These are phyloP conservation scores for Colaptes auratus DNA, from an alignment of 2,113 vertebrate genomes.

Conservation along the genomic window DNA sequence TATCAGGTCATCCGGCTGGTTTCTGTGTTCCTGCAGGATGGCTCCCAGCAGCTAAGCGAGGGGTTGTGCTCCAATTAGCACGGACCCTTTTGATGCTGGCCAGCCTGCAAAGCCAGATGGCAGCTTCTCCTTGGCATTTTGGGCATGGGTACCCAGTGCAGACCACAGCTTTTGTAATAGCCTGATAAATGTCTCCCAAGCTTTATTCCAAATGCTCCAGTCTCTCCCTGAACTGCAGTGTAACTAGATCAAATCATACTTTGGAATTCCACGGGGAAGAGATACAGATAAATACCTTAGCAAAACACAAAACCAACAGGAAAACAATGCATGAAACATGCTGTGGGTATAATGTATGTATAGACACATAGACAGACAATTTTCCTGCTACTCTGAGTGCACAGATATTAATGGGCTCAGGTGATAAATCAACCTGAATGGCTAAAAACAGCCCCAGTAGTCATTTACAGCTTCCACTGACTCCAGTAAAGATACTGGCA, in stretches of 20 bases:
- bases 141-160: neutral
- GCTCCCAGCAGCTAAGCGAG: constrained; percentile 20
- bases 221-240: neutral
- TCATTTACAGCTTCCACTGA: neutral
- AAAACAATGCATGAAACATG: neutral
- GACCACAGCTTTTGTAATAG: neutral
- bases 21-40: neutral
- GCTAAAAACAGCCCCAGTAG: neutral
- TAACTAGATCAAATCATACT: neutral
- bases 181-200: constrained; percentile 19
- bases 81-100: neutral
- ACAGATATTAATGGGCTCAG: neutral
- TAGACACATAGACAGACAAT: neutral
- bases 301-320: neutral
- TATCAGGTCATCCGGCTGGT: neutral
- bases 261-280: neutral
- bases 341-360: neutral
- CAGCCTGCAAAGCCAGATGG: constrained; percentile 45
- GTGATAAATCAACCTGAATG: neutral
- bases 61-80: constrained; percentile 23
- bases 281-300: neutral
- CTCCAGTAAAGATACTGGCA: neutral
- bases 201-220: neutral
- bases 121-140: constrained; percentile 24
- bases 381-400: neutral